phyloP scores from a whole-genome alignment of 2,113 vertebrate genomes.

The Mus spicilegus region DNA sequence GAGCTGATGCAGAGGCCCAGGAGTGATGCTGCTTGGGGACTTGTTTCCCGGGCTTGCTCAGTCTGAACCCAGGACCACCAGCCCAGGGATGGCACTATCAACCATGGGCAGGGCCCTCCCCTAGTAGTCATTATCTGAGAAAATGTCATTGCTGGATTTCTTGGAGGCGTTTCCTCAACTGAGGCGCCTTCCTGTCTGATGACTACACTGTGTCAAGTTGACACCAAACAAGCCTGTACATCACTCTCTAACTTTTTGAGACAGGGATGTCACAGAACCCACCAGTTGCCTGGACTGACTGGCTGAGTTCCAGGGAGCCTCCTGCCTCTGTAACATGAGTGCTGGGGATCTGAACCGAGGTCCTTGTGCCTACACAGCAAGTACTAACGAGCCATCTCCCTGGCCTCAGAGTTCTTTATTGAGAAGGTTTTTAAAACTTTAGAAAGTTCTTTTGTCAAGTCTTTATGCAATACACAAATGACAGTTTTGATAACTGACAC shows the following conservation, averaged over 20 bases:
- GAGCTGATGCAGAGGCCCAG: neutral
- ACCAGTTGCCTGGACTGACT: neutral
- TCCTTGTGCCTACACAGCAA: neutral
- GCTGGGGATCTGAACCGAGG: neutral
- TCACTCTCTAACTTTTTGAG: neutral
- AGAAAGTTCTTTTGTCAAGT: constrained; percentile 51
- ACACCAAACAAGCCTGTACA: neutral
- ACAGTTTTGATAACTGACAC: constrained; percentile 25
- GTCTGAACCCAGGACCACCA: neutral
- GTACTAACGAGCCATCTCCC: neutral
- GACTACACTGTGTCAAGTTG: neutral
- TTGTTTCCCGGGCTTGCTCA: neutral
- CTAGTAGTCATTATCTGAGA: neutral
- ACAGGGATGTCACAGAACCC: neutral
- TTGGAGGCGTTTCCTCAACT: neutral
- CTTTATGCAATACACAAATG: constrained; percentile 9
- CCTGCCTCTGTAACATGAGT: too few species aligned
- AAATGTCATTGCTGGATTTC: neutral
- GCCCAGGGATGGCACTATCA: neutral
- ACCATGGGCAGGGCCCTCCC: neutral
- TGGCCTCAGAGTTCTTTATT: neutral
- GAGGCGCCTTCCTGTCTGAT: neutral
- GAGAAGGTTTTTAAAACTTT: constrained; percentile 34
- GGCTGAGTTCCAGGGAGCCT: neutral
- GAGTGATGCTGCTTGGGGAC: neutral